Base-by-base conservation (phyloP, 1,140 invertebrate genomes). In the Camponotus pennsylvanicus region DNA sequence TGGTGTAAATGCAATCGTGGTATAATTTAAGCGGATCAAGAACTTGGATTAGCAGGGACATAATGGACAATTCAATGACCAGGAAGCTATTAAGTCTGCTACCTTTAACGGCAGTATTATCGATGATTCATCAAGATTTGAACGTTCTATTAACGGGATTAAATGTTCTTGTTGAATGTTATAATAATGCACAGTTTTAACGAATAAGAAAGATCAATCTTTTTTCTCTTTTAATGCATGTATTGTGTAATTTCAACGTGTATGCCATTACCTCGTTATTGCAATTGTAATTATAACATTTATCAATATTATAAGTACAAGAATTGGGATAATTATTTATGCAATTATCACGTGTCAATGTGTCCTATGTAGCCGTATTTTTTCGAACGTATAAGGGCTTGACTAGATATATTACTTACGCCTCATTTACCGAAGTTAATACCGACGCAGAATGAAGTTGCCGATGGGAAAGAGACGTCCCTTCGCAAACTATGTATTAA, bases 401-500 rank as follows among this genome's bases (percentile, higher is more conserved):
- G 27, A 0, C 27, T 27, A 27, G 27, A 27, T 27, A 27, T 27
- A 80, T 55, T 49, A 34, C 49, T 34, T 70, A 57, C 67, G 57
- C 42, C 45, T 82, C 40, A 73, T 83, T 32, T 45, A 61, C 40
- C 40, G 27, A 45, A 61, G 63, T 73, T 83, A 83, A 83, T 73
- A 73, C 7, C 40, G 21, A 37, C 32, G 69, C 21, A 59, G 61
- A 83, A 83, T 83, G 69, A 83, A 83, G 79, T 73, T 45, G 40
- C 69, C 55, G 55, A 83, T 83, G 55, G 57, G 57, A 83, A 83
- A 83, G 69, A 83, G 79, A 83, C 69, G 40, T 83, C 69, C 15
- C 11, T 45, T 27, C 69, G 79, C 69, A 83, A 83, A 83, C 79
- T 83, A 73, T 86, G 55, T 86, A 89, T 89, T 89, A 86, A 86